Evolutionary conservation across 2,113 vertebrate genomes (phyloP).

Genomic region (Grallaria varia): DNA sequence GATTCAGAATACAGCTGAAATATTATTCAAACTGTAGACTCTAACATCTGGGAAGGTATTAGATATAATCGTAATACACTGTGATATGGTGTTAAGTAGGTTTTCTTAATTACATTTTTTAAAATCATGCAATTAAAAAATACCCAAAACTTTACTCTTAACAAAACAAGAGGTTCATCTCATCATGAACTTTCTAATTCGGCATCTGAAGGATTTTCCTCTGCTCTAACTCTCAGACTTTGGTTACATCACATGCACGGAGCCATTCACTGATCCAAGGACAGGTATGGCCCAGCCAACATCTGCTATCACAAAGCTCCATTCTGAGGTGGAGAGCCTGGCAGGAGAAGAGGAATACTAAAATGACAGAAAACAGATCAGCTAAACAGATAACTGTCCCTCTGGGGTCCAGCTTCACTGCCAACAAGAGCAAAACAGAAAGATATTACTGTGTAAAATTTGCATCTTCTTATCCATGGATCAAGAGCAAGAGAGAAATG

Average conservation of each 20-base stretch:
- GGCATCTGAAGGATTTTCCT: background rate
- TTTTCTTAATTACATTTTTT: background rate
- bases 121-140: background rate
- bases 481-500: background rate
- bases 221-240: background rate
- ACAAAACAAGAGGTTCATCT: background rate
- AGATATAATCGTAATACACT: background rate
- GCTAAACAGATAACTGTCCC: background rate
- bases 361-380: background rate
- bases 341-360: background rate
- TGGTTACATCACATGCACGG: background rate
- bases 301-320: background rate
- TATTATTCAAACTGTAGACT: background rate
- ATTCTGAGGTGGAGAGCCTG: background rate
- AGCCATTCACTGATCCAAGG: background rate
- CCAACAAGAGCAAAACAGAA: background rate
- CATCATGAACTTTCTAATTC: background rate
- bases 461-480: background rate
- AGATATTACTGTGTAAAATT: background rate
- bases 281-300: rapidly evolving
- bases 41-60: background rate
- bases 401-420: background rate
- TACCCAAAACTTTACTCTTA: background rate
- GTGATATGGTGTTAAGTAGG: background rate
- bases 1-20: background rate